Conservation (phyloP, 2,797 vertebrate genomes). For the Florisuga fusca region DNA sequence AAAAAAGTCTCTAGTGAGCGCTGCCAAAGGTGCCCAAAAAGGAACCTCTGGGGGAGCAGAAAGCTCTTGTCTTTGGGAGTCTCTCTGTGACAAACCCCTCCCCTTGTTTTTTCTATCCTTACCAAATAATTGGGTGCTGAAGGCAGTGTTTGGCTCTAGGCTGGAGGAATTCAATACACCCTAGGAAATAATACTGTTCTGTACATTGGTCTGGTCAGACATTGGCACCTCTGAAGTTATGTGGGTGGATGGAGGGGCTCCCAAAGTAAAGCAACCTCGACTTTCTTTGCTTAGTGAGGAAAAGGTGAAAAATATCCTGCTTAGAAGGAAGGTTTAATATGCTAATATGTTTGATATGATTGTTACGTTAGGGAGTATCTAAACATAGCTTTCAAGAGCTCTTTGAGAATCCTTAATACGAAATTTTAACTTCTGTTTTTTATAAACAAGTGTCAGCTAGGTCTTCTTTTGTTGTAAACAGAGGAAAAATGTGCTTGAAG, state of each 20-base stretch:
- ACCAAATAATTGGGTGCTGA: fast-evolving
- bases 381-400: neutral
- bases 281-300: neutral
- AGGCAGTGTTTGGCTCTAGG: fast-evolving
- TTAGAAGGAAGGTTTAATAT: neutral
- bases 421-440: neutral
- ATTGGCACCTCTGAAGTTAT: neutral
- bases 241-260: neutral
- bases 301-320: neutral
- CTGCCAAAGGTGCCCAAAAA: too few relatives aligned
- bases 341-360: neutral
- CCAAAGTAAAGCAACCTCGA: neutral
- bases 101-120: fast-evolving
- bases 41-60: too few relatives aligned
- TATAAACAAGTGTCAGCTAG: neutral
- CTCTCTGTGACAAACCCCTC: fast-evolving
- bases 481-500: neutral
- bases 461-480: neutral
- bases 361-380: neutral
- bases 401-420: neutral
- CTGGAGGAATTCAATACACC: neutral
- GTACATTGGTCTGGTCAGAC: fast-evolving
- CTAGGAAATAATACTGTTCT: fast-evolving
- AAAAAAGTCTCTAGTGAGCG: fast-evolving
- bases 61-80: neutral